phyloP scores from a whole-genome alignment of 2,888 invertebrate genomes.

The Diplazon laetatorius region DNA sequence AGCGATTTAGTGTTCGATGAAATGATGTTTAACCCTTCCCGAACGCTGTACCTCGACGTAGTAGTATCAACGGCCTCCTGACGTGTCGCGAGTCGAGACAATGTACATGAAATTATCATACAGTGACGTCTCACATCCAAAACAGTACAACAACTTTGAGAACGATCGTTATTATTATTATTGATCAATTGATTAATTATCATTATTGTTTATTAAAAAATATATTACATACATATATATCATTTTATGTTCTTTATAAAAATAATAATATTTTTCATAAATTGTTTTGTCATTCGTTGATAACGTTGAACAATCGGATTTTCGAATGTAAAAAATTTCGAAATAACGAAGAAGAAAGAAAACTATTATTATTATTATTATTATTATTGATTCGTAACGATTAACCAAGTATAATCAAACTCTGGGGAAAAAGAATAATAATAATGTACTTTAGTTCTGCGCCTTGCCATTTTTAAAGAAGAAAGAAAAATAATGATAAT shows the following conservation, averaged over 20 bases:
- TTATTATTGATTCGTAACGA: slow-evolving; percentile 14
- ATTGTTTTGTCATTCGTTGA: slow-evolving; percentile 23
- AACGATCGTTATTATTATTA: slow-evolving; percentile 42
- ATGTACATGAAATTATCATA: slow-evolving; percentile 47
- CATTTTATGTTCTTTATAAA: slow-evolving; percentile 43
- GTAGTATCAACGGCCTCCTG: slow-evolving; percentile 34
- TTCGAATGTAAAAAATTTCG: slow-evolving; percentile 33
- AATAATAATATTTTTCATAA: slow-evolving; percentile 7
- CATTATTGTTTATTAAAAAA: slow-evolving; percentile 9
- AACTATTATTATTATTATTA: too few relatives aligned
- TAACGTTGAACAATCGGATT: slow-evolving; percentile 14
- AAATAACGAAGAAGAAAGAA: background rate
- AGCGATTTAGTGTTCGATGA: too few relatives aligned
- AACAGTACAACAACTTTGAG: slow-evolving; percentile 57
- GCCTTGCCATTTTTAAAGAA: slow-evolving; percentile 34
- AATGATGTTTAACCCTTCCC: too few relatives aligned
- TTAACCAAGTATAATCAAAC: slow-evolving; percentile 31
- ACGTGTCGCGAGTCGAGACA: slow-evolving; percentile 45
- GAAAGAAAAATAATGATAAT: too few relatives aligned
- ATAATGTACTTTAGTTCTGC: slow-evolving; percentile 24
- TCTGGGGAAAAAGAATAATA: slow-evolving; percentile 11
- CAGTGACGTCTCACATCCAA: slow-evolving; percentile 41
- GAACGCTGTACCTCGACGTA: slow-evolving; percentile 37
- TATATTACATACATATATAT: too few relatives aligned
- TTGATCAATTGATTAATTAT: slow-evolving; percentile 23